Evolutionary conservation across 37 sponge, comb jelly and placozoan species (phyloP), one percentile per base, ranked within the genome.

Genomic region (Ianthella basta): DNA sequence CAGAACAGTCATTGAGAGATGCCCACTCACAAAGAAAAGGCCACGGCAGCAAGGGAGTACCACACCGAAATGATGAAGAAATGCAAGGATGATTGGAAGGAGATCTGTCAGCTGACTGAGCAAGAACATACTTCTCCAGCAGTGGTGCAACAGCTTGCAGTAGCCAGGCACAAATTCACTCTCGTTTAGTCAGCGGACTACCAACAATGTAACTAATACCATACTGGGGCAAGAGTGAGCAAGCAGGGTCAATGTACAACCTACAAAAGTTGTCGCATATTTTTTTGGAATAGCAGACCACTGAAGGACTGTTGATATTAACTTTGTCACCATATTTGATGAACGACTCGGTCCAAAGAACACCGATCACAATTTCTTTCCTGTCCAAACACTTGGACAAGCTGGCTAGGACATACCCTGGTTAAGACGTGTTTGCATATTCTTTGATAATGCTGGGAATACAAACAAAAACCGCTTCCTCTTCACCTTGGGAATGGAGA

Each of bases 241-340:
- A 88, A 44, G 83, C 88, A 29, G 84, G 80, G 20, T 65, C 80
- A 24, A 78, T 84, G 41, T 88, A 88, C 65, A 79, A 83, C 74
- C 60, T 87, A 0, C 83, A 82, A 29, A 87, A 87, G 55, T 20
- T 86, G 2, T 79, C 80, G n/a, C n/a, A n/a, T n/a, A n/a, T n/a
- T n/a, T n/a, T n/a, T 87, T 87, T 53, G 87, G 87, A n/a, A 74
- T 87, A 34, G 87, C 82, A 18, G 82, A 87, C 55, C 88, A 87
- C 59, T 15, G 75, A 39, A 32, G 54, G n/a, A n/a, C n/a, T n/a
- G n/a, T n/a, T 30, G 55, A 82, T 34, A 59, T 20, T 0, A n/a
- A 27, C 2, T 34, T 34, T 0, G 41, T 87, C 16, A 61, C 36
- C 24, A 16, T 87, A 12, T 87, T 87, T 74, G 78, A 87, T 60